These are phyloP conservation scores for Orchestes rusci DNA, from an alignment of 2,888 invertebrate genomes.

Conservation along the genomic window DNA sequence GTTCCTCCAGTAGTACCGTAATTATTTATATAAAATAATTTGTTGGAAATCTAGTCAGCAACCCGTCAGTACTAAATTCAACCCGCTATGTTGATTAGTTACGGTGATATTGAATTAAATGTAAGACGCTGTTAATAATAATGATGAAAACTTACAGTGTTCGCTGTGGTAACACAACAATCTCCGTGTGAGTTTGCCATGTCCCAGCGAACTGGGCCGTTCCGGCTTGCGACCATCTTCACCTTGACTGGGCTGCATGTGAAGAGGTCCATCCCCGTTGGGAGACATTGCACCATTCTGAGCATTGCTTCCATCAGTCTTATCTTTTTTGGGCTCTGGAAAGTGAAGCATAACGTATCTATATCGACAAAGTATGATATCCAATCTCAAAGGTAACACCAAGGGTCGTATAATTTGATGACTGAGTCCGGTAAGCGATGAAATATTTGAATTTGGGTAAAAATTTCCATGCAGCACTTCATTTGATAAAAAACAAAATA, in stretches of 20 bases:
- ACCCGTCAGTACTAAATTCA: too few relatives aligned
- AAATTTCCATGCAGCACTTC: too few relatives aligned
- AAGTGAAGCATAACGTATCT: slow-evolving; percentile 40
- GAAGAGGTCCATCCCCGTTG: slow-evolving; percentile 46
- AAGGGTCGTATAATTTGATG: too few relatives aligned
- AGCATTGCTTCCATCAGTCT: slow-evolving; percentile 58
- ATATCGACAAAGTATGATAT: too few relatives aligned
- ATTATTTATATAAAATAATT: too few relatives aligned
- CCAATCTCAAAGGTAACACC: too few relatives aligned
- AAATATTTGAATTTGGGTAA: not conserved
- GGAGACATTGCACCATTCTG: slow-evolving; percentile 58
- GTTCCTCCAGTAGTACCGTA: too few relatives aligned
- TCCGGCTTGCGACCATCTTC: slow-evolving; percentile 52
- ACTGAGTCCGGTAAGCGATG: not conserved
- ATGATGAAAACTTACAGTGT: slow-evolving; percentile 53
- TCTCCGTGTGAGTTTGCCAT: slow-evolving; percentile 68
- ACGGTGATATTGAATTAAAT: too few relatives aligned
- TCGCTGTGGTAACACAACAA: slow-evolving; percentile 75
- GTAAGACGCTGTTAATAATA: too few relatives aligned
- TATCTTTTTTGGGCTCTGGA: slow-evolving; percentile 90
- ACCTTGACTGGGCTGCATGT: slow-evolving; percentile 32
- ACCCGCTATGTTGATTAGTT: too few relatives aligned
- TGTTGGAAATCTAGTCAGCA: too few relatives aligned
- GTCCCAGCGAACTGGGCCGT: slow-evolving; percentile 72
- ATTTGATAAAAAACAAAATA: too few relatives aligned